These are phyloP conservation scores for Thunnus thynnus DNA, from an alignment of 2,113 vertebrate genomes.

Conservation along the genomic window DNA sequence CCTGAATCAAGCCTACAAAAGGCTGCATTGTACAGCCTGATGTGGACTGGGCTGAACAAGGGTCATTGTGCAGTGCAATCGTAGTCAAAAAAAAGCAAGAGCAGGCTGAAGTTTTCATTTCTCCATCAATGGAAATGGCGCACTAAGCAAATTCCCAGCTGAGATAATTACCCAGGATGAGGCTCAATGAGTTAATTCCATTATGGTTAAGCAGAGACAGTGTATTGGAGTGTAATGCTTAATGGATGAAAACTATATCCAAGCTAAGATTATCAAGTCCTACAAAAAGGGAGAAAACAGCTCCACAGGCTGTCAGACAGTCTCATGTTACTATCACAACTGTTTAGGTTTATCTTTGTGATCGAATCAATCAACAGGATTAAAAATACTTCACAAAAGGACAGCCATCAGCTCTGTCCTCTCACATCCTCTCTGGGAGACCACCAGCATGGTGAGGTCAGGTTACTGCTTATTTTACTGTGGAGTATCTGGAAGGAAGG, in stretches of 20 bases:
- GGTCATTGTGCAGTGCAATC: slow-evolving; percentile 74
- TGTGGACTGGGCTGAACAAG: slow-evolving; percentile 68
- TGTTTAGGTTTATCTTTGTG: slow-evolving; percentile 29
- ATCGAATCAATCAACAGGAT: slow-evolving; percentile 59
- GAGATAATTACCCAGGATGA: slow-evolving; percentile 44
- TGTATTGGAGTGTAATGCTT: neutral
- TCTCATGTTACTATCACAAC: slow-evolving; percentile 13
- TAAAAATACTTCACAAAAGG: slow-evolving; percentile 75
- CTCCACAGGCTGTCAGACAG: neutral
- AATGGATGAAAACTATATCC: slow-evolving; percentile 6
- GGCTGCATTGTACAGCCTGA: slow-evolving; percentile 77
- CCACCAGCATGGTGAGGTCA: slow-evolving; percentile 73
- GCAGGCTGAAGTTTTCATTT: slow-evolving; percentile 57
- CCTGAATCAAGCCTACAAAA: slow-evolving; percentile 81
- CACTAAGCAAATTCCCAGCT: slow-evolving; percentile 72
- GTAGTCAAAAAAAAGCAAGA: slow-evolving; percentile 47
- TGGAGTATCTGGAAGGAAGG: slow-evolving; percentile 75
- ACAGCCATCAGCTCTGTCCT: slow-evolving; percentile 57
- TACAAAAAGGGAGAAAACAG: neutral
- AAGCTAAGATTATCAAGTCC: neutral
- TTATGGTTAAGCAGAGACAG: slow-evolving; percentile 24
- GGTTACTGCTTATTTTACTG: slow-evolving; percentile 76
- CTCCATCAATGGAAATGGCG: slow-evolving; percentile 60
- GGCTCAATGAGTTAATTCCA: slow-evolving; percentile 40
- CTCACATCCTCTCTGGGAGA: slow-evolving; percentile 75